phyloP scores from a whole-genome alignment of 1,140 invertebrate species.

The Chrysomallon squamiferum region DNA sequence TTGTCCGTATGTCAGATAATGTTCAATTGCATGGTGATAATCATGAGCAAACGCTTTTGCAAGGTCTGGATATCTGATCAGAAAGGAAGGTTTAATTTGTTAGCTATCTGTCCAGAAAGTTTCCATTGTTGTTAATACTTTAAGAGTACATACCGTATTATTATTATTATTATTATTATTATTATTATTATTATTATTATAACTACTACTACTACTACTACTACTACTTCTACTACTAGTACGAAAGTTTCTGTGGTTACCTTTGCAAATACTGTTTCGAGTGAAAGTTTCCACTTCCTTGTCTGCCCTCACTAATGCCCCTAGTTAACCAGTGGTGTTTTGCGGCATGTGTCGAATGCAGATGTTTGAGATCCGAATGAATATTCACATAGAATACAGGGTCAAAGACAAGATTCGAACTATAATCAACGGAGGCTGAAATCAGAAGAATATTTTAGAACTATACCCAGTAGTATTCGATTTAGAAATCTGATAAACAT shows the following conservation, averaged over 20 bases:
- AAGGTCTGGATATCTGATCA: conserved; percentile 25
- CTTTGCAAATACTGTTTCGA: conserved; percentile 28
- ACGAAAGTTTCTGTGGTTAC: no score
- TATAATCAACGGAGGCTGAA: neutral
- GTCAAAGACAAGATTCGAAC: conserved; percentile 21
- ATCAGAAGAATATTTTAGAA: no score
- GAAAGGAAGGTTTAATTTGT: neutral
- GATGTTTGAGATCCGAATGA: conserved; percentile 10
- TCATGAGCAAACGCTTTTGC: conserved; percentile 18
- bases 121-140: neutral
- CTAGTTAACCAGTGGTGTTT: conserved; percentile 25
- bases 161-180: neutral
- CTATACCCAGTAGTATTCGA: no score
- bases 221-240: no score
- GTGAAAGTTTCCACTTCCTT: conserved; percentile 30
- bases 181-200: no score
- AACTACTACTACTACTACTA: no score
- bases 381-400: conserved; percentile 29
- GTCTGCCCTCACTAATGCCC: conserved; percentile 23
- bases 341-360: conserved; percentile 11
- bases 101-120: no score
- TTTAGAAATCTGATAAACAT: no score
- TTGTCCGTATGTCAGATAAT: conserved; percentile 16
- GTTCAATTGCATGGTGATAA: conserved; percentile 21
- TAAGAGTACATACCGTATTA: neutral